Evolutionary conservation across 2,888 invertebrate species (phyloP), one percentile per base, ranked within the genome.

Genomic region (Agrenia bidenticulata): DNA sequence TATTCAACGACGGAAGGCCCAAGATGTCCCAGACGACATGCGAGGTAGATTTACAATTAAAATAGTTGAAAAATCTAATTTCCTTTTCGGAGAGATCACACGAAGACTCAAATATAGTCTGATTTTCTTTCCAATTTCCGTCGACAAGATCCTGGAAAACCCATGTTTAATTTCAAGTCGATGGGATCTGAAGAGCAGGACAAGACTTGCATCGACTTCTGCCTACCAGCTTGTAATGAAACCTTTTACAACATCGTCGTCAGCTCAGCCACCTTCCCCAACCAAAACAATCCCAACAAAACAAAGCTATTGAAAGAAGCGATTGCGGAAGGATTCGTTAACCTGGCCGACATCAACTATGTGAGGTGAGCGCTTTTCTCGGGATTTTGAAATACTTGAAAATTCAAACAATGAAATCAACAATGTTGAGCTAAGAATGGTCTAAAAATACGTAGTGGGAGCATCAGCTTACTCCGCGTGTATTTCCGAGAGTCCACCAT

Each of bases 161-260:
- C 68, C 2, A 39, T 65, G 1, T 74, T 74, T 39, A 61, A 71
- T 5, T 74, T 74, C 56, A 69, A 67, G 23, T 54, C 67, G 1
- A 54, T 37, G n/a, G 53, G 51, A 17, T 56, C 67, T 26, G 32
- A 17, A 5, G 50, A 58, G 9, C 59, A 69, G 13, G 63, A 64
- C 11, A 59, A 19, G 41, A 67, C 63, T n/a, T 73, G 70, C 51
- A 63, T 66, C 23, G 70, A 70, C 21, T 59, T 65, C 11, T 73
- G 70, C 41, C 49, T 76, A 2, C 76, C 76, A 1, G 73, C 74
- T 11, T 76, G 76, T 50, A 70, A 71, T 50, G 76, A 76, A 42
- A 76, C 76, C 1, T 70, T 70, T 24, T 76, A 75, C 55, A 66
- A 69, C 19, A 65, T 71, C 21, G 62, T 65, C 24, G 64, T 70